Evolutionary conservation across 1,140 invertebrate genomes (phyloP), one percentile per base, ranked within the genome.

Genomic region (Rhopalosiphum maidis): DNA sequence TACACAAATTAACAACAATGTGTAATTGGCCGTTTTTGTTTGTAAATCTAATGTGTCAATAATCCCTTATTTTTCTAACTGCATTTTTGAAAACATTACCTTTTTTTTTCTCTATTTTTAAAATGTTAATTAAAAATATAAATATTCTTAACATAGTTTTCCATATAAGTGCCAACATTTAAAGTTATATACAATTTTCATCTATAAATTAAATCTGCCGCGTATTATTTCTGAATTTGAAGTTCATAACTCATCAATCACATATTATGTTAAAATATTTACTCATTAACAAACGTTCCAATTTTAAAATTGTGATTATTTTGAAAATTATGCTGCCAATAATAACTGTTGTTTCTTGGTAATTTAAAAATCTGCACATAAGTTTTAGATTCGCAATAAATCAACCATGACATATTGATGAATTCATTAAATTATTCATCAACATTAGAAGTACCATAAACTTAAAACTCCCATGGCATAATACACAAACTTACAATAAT

Each of bases 1-100:
- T 90, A 68, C 37, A 68, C 54, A 43, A 43, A 3, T n/a, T 68
- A 68, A 90, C 54, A 90, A 68, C 54, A 68, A 60, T 90, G 88
- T 90, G 89, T 90, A 90, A 60, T 90, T 43, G 23, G 55, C 54
- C 25, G 55, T 90, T 90, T 90, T 90, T 68, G 43, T 90, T 90
- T 90, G 25, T 90, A 90, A 90, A 43, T 90, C 37, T 41, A 43
- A 90, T 43, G 55, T 90, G 88, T 90, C 54, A 90, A 90, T 90
- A 68, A 46, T 60, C 7, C 37, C 25, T 90, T 68, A 90, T 90
- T 90, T 90, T 90, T 90, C 37, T 90, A 68, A 43, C 2, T 55
- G 3, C 37, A 68, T 68, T 68, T 60, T 89, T 51, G 7, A 54
- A 37, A 90, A 90, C 35, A 60, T 30, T n/a, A 90, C 9, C 41